Percentiles rank a stretch among this genome's conserved stretches.
phyloP scores from a whole-genome alignment of 2,888 invertebrate genomes.

The Ligdia adustata region DNA sequence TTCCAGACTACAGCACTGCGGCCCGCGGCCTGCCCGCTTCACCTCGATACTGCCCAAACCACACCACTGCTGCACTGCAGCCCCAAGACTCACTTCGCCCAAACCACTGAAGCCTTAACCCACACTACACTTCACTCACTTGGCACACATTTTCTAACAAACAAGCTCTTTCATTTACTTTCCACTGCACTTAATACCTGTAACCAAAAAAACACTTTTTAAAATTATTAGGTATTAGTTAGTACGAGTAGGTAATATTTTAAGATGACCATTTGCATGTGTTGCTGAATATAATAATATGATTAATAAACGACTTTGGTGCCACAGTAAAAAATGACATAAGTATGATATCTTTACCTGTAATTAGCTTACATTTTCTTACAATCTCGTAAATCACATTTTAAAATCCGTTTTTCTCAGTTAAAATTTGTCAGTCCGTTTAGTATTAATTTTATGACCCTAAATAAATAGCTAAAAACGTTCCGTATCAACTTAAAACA shows the following conservation, averaged over 20 bases:
- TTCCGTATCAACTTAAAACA: background rate
- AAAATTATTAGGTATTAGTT: no score
- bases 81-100: background rate
- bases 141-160: conserved; percentile 12
- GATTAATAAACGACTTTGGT: no score
- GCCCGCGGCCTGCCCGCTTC: background rate
- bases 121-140: conserved; percentile 26
- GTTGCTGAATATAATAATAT: no score
- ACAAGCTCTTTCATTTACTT: conserved; percentile 45
- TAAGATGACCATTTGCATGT: no score
- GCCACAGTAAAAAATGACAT: no score
- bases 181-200: conserved; percentile 67
- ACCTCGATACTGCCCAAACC: background rate
- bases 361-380: no score
- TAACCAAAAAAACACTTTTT: conserved; percentile 44
- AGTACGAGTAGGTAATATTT: no score
- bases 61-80: conserved; percentile 34
- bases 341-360: no score
- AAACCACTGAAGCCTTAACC: background rate
- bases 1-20: background rate
- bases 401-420: no score
- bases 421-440: conserved; percentile 15
- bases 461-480: conserved; percentile 7
- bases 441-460: background rate
- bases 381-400: no score